Base-by-base conservation (phyloP, 2,888 invertebrate species). In the Amblyteles armatorius region DNA sequence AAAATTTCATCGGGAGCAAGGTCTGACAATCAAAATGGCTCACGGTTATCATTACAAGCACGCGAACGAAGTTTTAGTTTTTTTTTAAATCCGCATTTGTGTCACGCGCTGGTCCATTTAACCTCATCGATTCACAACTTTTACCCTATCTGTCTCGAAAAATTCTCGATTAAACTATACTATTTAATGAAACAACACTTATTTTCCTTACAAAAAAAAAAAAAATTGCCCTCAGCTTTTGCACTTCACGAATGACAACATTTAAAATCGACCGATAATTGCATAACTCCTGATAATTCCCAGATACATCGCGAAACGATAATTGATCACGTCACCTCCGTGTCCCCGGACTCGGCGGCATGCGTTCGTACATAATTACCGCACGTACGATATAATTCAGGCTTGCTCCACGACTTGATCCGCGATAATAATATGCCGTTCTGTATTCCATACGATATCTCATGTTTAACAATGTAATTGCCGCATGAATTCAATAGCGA, bases 391-490 rank as follows among this genome's bases (percentile, higher is more conserved):
- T 74, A 67, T 60, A 72, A 79, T 63, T 71, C 69, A 29, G 48
- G 6, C 44, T 60, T 52, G 69, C 60, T 60, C 26, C 40, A 69
- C 16, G 69, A 36, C 36, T 19, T 57, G 29, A 29, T 63, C 16
- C 5, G n/a, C 63, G 33, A 33, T n/a, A 63, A 63, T 29, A 63
- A 29, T 63, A 29, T 33, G 16, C 63, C 11, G 40, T 9, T 65
- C 6, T 65, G 65, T 76, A 33, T 63, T 63, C 16, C 29, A 65
- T 33, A 29, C 44, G 44, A 48, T 48, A 60, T 69, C 74, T 74
- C 74, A 77, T 67, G 48, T 82, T 78, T 72, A 82, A 82, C 72
- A 67, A 69, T 63, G 19, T 72, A 78, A 82, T 72, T 65, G 57
- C 71, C n/a, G 55, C 48, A 67, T 48, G 52, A 65, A 67, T 78